A percentile compares a stretch with the other conserved stretches of the same genome.
phyloP scores from a whole-genome alignment of 2,797 vertebrate species.

The Adelosebastes latens region DNA sequence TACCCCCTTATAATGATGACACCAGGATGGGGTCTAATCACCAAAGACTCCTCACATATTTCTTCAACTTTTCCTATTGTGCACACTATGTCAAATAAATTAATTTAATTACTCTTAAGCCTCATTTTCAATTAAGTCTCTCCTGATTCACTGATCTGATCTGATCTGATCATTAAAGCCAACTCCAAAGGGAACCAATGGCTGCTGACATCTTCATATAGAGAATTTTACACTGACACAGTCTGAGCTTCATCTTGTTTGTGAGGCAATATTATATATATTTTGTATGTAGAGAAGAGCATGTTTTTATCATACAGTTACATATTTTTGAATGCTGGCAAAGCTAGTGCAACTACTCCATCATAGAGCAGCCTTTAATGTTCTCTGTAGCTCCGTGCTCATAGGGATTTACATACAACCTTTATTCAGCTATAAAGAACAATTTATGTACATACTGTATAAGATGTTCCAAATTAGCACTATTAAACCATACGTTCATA shows the following conservation, averaged over 20 bases:
- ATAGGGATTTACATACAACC: background rate
- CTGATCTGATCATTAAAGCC: background rate
- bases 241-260: background rate
- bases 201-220: constrained; percentile 13
- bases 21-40: background rate
- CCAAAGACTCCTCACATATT: background rate
- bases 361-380: background rate
- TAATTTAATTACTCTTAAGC: background rate
- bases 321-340: background rate
- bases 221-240: constrained; percentile 4
- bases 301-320: background rate
- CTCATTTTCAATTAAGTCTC: background rate
- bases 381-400: background rate
- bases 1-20: background rate
- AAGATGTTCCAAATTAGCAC: background rate
- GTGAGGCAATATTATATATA: background rate
- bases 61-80: background rate
- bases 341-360: background rate
- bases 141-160: background rate
- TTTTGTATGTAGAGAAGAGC: background rate
- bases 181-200: constrained; percentile 12
- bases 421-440: background rate
- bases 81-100: background rate
- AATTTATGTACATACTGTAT: background rate
- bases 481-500: background rate